These are phyloP conservation scores for Falco biarmicus DNA, from an alignment of 2,797 vertebrate genomes.

Conservation along the genomic window DNA sequence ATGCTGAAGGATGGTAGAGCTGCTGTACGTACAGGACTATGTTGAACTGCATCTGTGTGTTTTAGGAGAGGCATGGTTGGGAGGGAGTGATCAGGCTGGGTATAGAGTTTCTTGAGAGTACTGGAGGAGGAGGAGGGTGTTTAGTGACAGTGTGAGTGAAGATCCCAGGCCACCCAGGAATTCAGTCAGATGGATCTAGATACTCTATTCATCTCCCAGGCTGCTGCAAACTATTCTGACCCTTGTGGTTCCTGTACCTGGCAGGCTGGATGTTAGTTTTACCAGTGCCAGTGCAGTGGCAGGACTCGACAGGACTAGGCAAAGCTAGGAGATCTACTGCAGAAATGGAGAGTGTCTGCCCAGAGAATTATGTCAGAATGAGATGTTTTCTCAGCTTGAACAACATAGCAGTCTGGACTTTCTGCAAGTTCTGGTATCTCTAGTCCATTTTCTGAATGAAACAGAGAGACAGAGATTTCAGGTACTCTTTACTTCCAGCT, in stretches of 20 bases:
- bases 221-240: background rate
- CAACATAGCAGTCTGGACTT: background rate
- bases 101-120: background rate
- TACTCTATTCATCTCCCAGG: background rate
- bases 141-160: background rate
- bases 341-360: background rate
- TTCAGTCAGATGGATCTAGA: background rate
- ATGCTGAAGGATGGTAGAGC: background rate
- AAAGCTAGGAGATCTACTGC: background rate
- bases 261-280: background rate
- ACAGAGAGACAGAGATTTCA: background rate
- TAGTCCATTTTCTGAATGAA: background rate
- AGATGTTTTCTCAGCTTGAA: background rate
- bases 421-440: background rate
- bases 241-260: background rate
- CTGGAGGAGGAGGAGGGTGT: background rate
- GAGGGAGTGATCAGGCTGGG: background rate
- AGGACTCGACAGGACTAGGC: background rate
- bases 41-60: background rate
- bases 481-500: background rate
- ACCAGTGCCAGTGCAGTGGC: background rate
- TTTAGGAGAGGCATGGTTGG: background rate
- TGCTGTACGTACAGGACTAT: accelerated
- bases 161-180: background rate
- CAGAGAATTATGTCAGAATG: background rate